Base-by-base conservation (phyloP, 2,888 invertebrate species). In the Acrocera orbiculus region DNA sequence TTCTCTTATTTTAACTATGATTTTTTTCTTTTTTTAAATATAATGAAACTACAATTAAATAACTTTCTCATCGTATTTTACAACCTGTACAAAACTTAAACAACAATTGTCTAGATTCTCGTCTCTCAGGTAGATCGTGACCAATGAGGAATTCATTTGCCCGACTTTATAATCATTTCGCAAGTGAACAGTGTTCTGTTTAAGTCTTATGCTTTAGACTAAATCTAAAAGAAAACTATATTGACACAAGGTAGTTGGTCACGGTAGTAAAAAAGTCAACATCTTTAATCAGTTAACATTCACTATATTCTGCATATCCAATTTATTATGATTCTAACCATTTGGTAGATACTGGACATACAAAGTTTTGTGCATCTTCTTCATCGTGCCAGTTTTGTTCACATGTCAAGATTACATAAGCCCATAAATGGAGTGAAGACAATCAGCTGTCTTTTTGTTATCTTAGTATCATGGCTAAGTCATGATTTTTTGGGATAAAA, bases 151-250 rank as follows among this genome's bases (percentile, higher is more conserved):
- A 40, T 40, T 37, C 40, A 40, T 40, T 40, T 40, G 40, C 40
- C 37, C 40, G 40, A 40, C 37, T 37, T n/a, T 40, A 35, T 40
- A 37, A 40, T 37, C 40, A 40, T 40, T 40, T 37, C 40, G 34
- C 37, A 40, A 40, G 29, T 34, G 34, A 34, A 34, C 34, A n/a
- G n/a, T n/a, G n/a, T n/a, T n/a, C n/a, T n/a, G n/a, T n/a, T n/a
- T n/a, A n/a, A n/a, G n/a, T n/a, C n/a, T n/a, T n/a, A n/a, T n/a
- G n/a, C n/a, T n/a, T n/a, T n/a, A n/a, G n/a, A n/a, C n/a, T n/a
- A n/a, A n/a, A n/a, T n/a, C n/a, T n/a, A n/a, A n/a, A n/a, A n/a
- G n/a, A n/a, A n/a, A 38, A 35, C 32, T 34, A 29, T 35, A 35
- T 38, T 32, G 38, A 36, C 38, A 38, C 33, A 38, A 32, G 34